Conservation (phyloP, 2,797 vertebrate genomes). For the Carduelis carduelis region DNA sequence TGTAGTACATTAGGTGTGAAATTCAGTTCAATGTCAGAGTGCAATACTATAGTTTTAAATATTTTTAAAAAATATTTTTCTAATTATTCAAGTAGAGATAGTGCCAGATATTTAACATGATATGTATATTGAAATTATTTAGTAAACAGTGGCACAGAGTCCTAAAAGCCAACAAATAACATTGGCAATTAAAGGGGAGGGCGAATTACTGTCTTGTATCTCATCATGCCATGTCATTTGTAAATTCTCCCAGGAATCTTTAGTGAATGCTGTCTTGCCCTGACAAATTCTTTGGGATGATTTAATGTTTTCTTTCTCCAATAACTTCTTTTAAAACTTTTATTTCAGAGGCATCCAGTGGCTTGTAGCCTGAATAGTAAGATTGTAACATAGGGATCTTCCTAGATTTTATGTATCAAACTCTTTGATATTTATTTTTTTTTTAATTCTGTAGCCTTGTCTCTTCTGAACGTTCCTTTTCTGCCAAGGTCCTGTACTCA, state of each 20-base stretch:
- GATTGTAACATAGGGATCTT: not conserved
- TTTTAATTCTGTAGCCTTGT: not conserved
- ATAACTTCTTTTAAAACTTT: not conserved
- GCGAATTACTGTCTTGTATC: not conserved
- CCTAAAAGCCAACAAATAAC: not conserved
- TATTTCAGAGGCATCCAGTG: not conserved
- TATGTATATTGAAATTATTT: not conserved
- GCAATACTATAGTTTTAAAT: not conserved
- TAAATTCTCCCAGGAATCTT: not conserved
- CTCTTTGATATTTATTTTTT: no score
- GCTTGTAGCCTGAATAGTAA: not conserved
- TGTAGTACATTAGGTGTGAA: not conserved
- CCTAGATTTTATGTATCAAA: not conserved
- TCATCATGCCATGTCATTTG: fast-evolving
- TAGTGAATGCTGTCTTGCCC: not conserved
- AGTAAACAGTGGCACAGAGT: not conserved
- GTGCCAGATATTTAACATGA: not conserved
- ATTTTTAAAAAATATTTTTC: not conserved
- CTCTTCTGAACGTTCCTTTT: not conserved
- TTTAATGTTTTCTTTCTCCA: not conserved
- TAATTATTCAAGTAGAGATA: not conserved
- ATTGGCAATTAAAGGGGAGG: not conserved
- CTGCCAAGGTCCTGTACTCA: not conserved
- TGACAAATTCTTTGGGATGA: not conserved
- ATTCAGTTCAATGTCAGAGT: not conserved